Conservation (phyloP, 1,140 invertebrate species). For the Thalassaphorura encarpata region DNA sequence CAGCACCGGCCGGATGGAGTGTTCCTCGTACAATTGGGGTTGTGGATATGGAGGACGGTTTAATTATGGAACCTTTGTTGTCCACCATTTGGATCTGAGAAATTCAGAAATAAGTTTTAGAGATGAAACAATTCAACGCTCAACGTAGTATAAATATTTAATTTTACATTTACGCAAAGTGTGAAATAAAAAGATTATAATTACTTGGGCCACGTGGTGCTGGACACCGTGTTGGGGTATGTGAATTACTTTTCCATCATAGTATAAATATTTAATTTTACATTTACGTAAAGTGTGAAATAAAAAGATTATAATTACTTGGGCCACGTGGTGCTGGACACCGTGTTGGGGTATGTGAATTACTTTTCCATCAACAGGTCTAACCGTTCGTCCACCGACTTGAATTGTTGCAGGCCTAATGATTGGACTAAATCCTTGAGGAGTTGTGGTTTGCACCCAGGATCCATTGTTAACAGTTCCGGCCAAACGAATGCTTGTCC, state of each 20-base stretch:
- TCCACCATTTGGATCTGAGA: slow-evolving; percentile 29
- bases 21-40: slow-evolving; percentile 26
- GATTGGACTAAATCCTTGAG: slow-evolving; percentile 14
- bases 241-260: not conserved
- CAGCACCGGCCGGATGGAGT: slow-evolving; percentile 17
- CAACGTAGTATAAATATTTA: not conserved
- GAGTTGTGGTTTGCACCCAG: slow-evolving; percentile 25
- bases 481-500: slow-evolving; percentile 13
- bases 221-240: not conserved
- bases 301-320: slow-evolving; percentile 12
- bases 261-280: not conserved
- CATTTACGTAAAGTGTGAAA: not conserved
- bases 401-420: slow-evolving; percentile 23
- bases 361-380: slow-evolving; percentile 26
- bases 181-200: not conserved
- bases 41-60: slow-evolving; percentile 19
- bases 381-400: slow-evolving; percentile 18
- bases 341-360: slow-evolving; percentile 30
- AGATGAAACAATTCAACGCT: too few species aligned
- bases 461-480: slow-evolving; percentile 28
- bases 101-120: too few species aligned
- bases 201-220: slow-evolving; percentile 25
- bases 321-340: slow-evolving; percentile 26
- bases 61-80: slow-evolving; percentile 21
- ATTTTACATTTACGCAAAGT: not conserved